Base-by-base conservation (phyloP, 1,140 invertebrate genomes). In the Panagrolaimus sp. region DNA sequence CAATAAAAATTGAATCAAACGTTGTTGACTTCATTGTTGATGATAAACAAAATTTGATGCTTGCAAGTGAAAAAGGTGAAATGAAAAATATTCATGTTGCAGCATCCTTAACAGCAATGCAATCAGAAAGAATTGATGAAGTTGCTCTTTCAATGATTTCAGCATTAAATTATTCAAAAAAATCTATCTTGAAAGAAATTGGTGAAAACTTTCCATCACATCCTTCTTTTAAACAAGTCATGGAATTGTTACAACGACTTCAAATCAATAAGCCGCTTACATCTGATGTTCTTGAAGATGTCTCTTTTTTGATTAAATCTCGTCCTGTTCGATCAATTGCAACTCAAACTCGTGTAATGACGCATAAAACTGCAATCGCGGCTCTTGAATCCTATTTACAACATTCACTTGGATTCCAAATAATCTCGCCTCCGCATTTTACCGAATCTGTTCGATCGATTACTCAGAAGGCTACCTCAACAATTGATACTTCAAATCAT, bases 31-130 rank as follows among this genome's bases (percentile, higher is more conserved):
- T 58, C 17, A 28, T 28, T 26, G n/a, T 58, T 14, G 52, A 58
- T 58, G 52, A 58, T 12, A 58, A 58, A n/a, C 52, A 58, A n/a
- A 58, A 58, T 58, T 12, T 58, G 14, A 28, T 58, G 21, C 2
- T 38, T 38, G 32, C 2, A 38, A 38, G 14, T 12, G 17, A 58
- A 58, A 26, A 58, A 21, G 10, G 52, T 58, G 28, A n/a, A 38
- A 38, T 38, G 32, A 38, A 38, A 38, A 38, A 2, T 38, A 38
- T 38, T 38, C 32, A 38, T 38, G 28, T 58, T 24, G 52, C 52
- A n/a, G 52, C 52, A n/a, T 28, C 52, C 0, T 21, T 58, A 28
- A 28, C 52, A 1, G 52, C 21, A 14, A 58, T 58, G 21, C 52
- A 58, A 21, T 26, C 15, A 5, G 21, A 21, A 6, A 58, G 28